Base-by-base conservation (phyloP, 2,797 vertebrate species). In the Melanotaenia parkinsoni region DNA sequence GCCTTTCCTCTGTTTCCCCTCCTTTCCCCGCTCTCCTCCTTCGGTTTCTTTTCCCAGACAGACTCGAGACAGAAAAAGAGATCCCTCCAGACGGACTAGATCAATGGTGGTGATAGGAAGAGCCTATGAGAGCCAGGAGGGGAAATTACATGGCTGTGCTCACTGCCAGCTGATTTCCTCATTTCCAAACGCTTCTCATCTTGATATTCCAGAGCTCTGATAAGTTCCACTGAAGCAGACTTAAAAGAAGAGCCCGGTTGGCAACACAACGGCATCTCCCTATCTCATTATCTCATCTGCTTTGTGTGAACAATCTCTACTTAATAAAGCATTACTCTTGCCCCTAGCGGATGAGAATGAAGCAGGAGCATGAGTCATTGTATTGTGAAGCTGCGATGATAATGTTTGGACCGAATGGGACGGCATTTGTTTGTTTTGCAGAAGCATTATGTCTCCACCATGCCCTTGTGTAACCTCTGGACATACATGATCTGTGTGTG, bases 91-190 rank as follows among this genome's bases (percentile, higher is more conserved):
- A 90, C 86, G 50, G 63, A 58, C 66, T 53, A 85, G 90, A 92
- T 92, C 90, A 90, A 90, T 91, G 86, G 76, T 28, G 1, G 58
- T 71, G 90, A 92, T 93, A 91, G 84, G 77, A 66, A 72, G 69
- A 84, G 84, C 77, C 82, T 82, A 72, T 11, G 58, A 82, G 72
- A 85, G 85, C 65, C 76, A 66, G 76, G 79, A 83, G 80, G 91
- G 90, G 91, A 92, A 92, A 92, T 92, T 87, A 91, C 83, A 88
- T 63, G 40, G 81, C 85, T 70, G 68, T 2, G 74, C 62, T 82
- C 76, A 57, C 72, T 24, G 74, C 76, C 82, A 79, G 70, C 79
- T 75, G 54, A 83, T 82, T 84, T 86, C 76, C 84, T 78, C 77
- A 83, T 87, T 88, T 72, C 67, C 63, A 71, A 51, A 74, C 80